Base-by-base conservation (phyloP, 1,140 invertebrate genomes). In the Pogonomyrmex californicus region DNA sequence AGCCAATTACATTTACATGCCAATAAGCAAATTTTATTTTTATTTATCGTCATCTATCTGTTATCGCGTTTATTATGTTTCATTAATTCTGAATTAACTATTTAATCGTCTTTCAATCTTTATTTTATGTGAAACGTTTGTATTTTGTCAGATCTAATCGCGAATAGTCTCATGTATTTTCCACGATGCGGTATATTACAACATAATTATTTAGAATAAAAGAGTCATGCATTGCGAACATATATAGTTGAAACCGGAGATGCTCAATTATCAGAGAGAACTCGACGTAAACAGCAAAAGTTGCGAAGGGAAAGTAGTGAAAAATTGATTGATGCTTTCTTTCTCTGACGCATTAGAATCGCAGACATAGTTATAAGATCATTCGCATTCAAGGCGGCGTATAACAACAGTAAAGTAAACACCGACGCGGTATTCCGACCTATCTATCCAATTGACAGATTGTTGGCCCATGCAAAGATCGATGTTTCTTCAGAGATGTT, bases 401-500 rank as follows among this genome's bases (percentile, higher is more conserved):
- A 62, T 75, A 83, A 83, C 66, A 82, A 82, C 68, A 33, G 6
- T 41, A 75, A 75, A 73, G 79, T 83, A 83, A 83, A 83, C 54
- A 83, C 6, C 30, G 44, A 41, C 41, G 17, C 54, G 7, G 23
- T 30, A 41, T 23, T 87, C 17, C 33, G 44, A 83, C 58, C 88
- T 89, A 87, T 81, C 58, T 41, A 54, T 7, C 36, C 68, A 77
- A 79, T 79, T 79, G 85, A 76, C 63, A 76, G 7, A 86, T 86
- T 85, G 86, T 90, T 90, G 88, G 60, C 60, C 70, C 71, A 54
- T 65, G 73, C 77, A 73, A 66, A 65, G 88, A 78, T 89, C 89
- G 88, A 89, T 85, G 79, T 66, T 81, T 62, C 86, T 87, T 85
- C 79, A 56, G 71, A 90, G 88, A 90, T 81, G 88, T 89, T 90